Evolutionary conservation across 2,888 invertebrate species (phyloP).

Genomic region (Cheilosia vulpina): DNA sequence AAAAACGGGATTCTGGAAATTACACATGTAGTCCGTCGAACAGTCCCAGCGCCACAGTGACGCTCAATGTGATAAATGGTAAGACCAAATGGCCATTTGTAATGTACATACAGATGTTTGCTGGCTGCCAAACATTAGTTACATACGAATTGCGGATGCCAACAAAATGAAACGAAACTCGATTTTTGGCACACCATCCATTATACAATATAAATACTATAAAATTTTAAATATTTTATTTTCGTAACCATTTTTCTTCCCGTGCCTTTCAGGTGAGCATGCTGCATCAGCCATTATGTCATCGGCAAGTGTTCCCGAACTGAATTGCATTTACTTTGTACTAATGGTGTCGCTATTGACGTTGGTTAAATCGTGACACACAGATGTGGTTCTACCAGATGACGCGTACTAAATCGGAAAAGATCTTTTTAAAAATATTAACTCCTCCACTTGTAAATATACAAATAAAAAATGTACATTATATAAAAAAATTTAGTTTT

Average conservation of each 20-base stretch:
- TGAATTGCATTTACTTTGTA: slow-evolving; percentile 52
- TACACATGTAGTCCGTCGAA: slow-evolving; percentile 98
- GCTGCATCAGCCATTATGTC: slow-evolving; percentile 78
- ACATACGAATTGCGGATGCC: slow-evolving; percentile 36
- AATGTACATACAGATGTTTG: slow-evolving; percentile 63
- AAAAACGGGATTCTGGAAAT: slow-evolving; percentile 86
- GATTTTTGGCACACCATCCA: slow-evolving; percentile 48
- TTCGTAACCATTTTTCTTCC: background rate
- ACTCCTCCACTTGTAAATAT: slow-evolving; percentile 45
- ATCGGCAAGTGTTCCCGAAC: slow-evolving; percentile 74
- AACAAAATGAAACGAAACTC: slow-evolving; percentile 38
- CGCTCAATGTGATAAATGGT: slow-evolving; percentile 96
- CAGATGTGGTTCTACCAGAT: slow-evolving; percentile 21
- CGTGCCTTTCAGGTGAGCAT: slow-evolving; percentile 75
- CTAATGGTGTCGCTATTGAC: slow-evolving; percentile 52
- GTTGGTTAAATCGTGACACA: slow-evolving; percentile 63
- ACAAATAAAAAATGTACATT: slow-evolving; percentile 64
- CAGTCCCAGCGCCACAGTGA: slow-evolving; percentile 94
- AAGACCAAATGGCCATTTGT: slow-evolving; percentile 81
- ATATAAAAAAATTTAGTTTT: slow-evolving; percentile 46
- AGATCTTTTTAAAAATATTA: background rate
- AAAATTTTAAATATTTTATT: slow-evolving; percentile 32
- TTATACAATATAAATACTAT: slow-evolving; percentile 15
- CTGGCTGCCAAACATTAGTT: slow-evolving; percentile 47
- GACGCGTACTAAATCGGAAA: slow-evolving; percentile 37